Base-by-base conservation (phyloP, 2,113 vertebrate species). In the Isurus oxyrinchus region DNA sequence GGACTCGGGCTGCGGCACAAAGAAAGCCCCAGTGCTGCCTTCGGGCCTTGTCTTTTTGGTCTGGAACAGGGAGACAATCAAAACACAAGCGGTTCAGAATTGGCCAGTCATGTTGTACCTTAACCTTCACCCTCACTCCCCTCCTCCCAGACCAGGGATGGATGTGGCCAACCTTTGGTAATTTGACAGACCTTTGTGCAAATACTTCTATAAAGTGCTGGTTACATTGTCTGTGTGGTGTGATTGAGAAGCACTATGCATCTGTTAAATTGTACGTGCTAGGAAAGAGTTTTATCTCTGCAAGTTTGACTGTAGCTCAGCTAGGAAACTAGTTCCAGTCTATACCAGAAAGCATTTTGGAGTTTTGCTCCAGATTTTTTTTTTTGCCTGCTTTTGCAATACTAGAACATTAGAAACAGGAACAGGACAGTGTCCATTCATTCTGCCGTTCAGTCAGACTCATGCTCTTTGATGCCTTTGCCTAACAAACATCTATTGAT, bases 1-100 rank as follows among this genome's bases (percentile, higher is more conserved):
- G 72, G 49, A 96, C 87, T 44, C 84, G 6, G 97, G 97, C 21
- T 97, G 97, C 49, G 97, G 97, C 79, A 97, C n/a, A 21, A 96
- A 90, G 96, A 96, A 96, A 0, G 81, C 96, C 66, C 96, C 96
- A 16, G 87, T 59, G 40, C 84, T 96, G 94, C 0, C 96, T 87
- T 97, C 97, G 40, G 0, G 0, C 35, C 96, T 94, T 61, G 96
- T 94, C 57, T 97, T 97, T 69, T 44, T 59, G 76, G 95, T 79
- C 90, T 96, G 76, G 27, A 81, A 67, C 21, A 84, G 76, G 31
- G 96, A 88, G 40, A 25, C 35, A 69, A 23, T 95, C 55, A 49
- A 95, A 25, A 35, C 10, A 44, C 40, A 53, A 69, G 13, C 23
- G 5, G 35, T 53, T 49, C 40, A 69, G 66, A 95, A 69, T 44